Conservation (phyloP, 2,797 vertebrate genomes). For the Falco columbarius region DNA sequence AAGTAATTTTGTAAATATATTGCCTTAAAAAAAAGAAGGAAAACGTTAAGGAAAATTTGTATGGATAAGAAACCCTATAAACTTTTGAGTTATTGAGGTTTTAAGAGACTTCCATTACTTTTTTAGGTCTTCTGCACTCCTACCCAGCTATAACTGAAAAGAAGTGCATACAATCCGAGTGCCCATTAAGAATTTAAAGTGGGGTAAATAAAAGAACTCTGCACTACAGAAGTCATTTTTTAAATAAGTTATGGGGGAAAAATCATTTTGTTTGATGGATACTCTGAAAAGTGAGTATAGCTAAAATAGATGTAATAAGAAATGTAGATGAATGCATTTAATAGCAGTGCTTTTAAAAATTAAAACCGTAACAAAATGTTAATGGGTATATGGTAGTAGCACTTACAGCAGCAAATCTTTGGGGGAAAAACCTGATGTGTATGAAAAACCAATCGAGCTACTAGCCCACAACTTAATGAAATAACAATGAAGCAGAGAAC, state of each 20-base stretch:
- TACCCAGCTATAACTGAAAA: neutral
- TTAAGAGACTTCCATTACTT: neutral
- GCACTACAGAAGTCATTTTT: neutral
- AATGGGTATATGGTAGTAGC: neutral
- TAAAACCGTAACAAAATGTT: neutral
- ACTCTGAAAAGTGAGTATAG: neutral
- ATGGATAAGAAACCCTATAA: neutral
- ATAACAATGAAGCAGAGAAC: neutral
- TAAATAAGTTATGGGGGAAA: neutral
- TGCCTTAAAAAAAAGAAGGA: neutral
- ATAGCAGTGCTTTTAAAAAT: constrained; percentile 24
- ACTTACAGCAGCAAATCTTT: neutral
- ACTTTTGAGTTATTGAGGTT: neutral
- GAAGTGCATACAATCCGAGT: neutral
- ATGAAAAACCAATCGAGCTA: neutral
- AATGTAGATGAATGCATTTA: neutral
- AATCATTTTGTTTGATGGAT: neutral
- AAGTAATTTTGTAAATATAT: neutral
- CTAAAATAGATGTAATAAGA: neutral
- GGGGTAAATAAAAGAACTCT: neutral
- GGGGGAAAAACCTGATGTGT: accelerated
- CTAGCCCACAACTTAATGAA: neutral
- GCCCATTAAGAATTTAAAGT: neutral
- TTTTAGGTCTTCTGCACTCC: neutral
- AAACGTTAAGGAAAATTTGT: neutral